Conservation (phyloP, 2,888 invertebrate species). For the Reticulitermes lucifugus region DNA sequence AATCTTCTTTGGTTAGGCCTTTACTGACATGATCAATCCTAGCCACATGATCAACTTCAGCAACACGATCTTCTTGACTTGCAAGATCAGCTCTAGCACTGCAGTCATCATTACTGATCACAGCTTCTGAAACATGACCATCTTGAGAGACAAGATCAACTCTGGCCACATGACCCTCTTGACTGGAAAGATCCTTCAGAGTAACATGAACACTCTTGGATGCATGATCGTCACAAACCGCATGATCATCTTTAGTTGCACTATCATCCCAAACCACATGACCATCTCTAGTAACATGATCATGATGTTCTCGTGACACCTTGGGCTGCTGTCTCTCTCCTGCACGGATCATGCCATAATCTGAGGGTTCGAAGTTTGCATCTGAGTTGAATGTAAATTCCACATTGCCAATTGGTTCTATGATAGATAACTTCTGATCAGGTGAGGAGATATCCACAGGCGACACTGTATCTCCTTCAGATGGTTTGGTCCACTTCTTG, state of each 20-base stretch:
- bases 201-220: not conserved
- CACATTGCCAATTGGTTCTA: slow-evolving; percentile 65
- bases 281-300: not conserved
- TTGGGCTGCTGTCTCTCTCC: not conserved
- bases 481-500: slow-evolving; percentile 52
- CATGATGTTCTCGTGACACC: not conserved
- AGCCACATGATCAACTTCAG: not conserved
- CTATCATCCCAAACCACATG: not conserved
- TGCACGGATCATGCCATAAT: slow-evolving; percentile 4
- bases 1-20: not conserved
- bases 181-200: not conserved
- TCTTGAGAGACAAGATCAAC: not conserved
- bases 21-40: not conserved
- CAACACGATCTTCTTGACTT: not conserved
- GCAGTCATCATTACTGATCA: not conserved
- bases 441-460: slow-evolving; percentile 51
- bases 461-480: slow-evolving; percentile 29
- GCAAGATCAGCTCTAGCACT: not conserved
- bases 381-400: slow-evolving; percentile 64
- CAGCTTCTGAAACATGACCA: not conserved
- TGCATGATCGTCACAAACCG: not conserved
- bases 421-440: slow-evolving; percentile 55
- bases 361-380: slow-evolving; percentile 56
- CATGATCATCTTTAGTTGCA: not conserved
- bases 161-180: not conserved